Base-by-base conservation (phyloP, 2,113 vertebrate species). In the Lamprotornis superbus region DNA sequence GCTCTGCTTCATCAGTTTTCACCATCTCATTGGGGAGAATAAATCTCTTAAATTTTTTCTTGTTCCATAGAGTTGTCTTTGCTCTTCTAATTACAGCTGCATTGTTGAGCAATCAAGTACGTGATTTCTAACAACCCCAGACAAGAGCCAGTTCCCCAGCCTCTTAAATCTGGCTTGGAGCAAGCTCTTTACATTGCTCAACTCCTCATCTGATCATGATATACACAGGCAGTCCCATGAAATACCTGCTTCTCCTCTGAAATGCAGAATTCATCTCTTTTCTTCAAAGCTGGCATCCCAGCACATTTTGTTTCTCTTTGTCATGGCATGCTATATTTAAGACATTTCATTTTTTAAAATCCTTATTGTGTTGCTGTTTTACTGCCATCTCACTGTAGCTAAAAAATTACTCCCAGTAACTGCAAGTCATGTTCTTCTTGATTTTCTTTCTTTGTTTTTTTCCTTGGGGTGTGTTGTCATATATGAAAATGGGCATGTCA, bases 51-150 rank as follows among this genome's bases (percentile, higher is more conserved):
- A 57, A 30, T 83, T 90, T 40, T 91, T 87, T 96, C 60, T 89
- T 86, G 30, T 95, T 95, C 87, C 74, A 91, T 92, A 92, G 86
- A 95, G 49, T 90, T 96, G 74, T 88, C 92, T 93, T 95, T 97
- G 86, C 85, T 92, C 79, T 91, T 87, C 61, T 91, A 91, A 95
- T 96, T 96, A 87, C 44, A 76, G 40, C 49, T 94, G 40, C 67
- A 91, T 77, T 94, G 94, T 96, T 96, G 90, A 90, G 85, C 90
- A 96, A 96, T 94, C 85, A 76, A 92, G 82, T 79, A 79, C 5
- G 17, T 83, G 95, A 91, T 90, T 92, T 71, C 53, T 77, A 80
- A 46, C 55, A 90, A 64, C 23, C 5, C 9, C 44, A 85, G 57
- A 50, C 53, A 90, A 60, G 46, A 87, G 40, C 27, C 61, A 56